Base-by-base conservation (phyloP, 1,140 invertebrate species). In the Cecropterus lyciades region DNA sequence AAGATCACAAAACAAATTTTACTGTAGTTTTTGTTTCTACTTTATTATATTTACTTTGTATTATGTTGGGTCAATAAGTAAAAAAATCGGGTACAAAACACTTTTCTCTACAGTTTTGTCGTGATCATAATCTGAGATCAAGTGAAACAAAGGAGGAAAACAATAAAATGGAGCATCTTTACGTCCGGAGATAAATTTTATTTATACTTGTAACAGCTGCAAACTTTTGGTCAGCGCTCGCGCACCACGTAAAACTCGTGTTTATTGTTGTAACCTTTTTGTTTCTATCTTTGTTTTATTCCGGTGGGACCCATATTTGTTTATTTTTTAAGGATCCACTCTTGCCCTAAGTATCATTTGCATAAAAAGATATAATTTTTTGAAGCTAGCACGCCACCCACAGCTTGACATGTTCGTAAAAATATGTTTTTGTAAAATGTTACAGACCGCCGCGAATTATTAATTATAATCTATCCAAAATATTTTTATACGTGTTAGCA, bases 151-250 rank as follows among this genome's bases (percentile, higher is more conserved):
- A 81, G 75, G 70, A 75, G 65, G 64, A 59, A 72, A 86, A 89
- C 85, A 89, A 87, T 87, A 87, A 87, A 89, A 84, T 72, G 75
- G 77, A 86, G 76, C 80, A 79, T 82, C 77, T 82, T 85, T 79
- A 83, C 85, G 84, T 87, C 80, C 87, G 81, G 87, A 84, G 80
- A 86, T 88, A 89, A 89, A 87, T 75, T 86, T 84, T 89, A 91
- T 91, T 91, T 89, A 89, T 91, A 89, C 79, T 53, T 56, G 49
- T 56, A 89, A 89, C 88, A 91, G 88, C 88, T 91, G 88, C 88
- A 88, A 91, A 89, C 88, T 87, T 89, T 87, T 91, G 88, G 87
- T 91, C 86, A 89, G 85, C 82, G 72, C 77, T 76, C 67, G 79
- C 66, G 66, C 65, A 59, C 59, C 65, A 63, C 74, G 79, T 82